Conservation (phyloP, 2,113 vertebrate genomes). For the Tenrec ecaudatus region DNA sequence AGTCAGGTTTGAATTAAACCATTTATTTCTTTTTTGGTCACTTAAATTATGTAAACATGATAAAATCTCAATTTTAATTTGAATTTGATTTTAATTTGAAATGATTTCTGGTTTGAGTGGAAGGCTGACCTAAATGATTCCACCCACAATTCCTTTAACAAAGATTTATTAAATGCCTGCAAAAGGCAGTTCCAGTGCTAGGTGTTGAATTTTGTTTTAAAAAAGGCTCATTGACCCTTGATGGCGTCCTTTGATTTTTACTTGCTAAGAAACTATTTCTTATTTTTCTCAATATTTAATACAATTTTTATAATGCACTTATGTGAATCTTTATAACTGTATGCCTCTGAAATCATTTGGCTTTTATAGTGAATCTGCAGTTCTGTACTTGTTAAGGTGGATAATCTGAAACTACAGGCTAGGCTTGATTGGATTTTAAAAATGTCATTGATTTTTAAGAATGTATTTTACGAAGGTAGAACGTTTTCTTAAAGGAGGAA, state of each 20-base stretch:
- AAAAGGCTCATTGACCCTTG: neutral
- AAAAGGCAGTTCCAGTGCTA: neutral
- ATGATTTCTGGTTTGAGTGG: neutral
- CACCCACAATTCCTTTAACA: neutral
- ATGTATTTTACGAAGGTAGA: neutral
- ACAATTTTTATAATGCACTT: neutral
- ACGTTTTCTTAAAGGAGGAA: neutral
- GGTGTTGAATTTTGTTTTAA: neutral
- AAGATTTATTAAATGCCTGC: neutral
- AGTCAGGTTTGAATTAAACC: conserved; percentile 12
- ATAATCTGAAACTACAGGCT: conserved; percentile 23
- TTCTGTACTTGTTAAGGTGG: neutral
- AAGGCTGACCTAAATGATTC: neutral
- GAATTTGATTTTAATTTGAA: neutral
- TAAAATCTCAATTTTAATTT: neutral
- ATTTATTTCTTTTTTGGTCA: conserved; percentile 11
- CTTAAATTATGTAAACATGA: conserved; percentile 25
- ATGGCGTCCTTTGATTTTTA: conserved; percentile 26
- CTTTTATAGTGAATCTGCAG: neutral
- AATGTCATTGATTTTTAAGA: neutral
- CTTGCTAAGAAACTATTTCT: conserved; percentile 7
- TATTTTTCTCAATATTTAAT: neutral
- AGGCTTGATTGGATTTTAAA: conserved; percentile 17
- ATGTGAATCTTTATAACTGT: neutral
- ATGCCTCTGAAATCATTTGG: neutral